Evolutionary conservation across 2,797 vertebrate genomes (phyloP).

Genomic region (Morelia viridis): DNA sequence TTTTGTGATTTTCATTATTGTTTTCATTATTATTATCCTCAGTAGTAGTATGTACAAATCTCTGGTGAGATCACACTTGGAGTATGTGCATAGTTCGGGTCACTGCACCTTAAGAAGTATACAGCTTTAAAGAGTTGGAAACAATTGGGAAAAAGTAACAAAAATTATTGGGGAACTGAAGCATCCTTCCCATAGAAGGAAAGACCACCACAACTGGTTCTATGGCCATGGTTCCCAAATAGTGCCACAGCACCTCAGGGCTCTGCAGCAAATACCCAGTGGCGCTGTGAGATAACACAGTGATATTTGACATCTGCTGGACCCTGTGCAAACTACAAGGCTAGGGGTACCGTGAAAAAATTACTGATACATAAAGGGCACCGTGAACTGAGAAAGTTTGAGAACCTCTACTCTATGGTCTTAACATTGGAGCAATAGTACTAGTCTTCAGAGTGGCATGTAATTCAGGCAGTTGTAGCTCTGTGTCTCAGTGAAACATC

Average conservation of each 20-base stretch:
- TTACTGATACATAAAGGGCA: neutral
- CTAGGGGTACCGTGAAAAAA: neutral
- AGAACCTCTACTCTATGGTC: neutral
- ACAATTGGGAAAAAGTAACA: neutral
- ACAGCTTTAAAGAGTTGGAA: neutral
- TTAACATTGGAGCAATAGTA: neutral
- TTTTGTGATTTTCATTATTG: too few species aligned
- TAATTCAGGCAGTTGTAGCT: neutral
- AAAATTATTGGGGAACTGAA: neutral
- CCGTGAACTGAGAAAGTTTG: neutral
- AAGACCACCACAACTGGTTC: neutral
- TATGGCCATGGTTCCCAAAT: too few species aligned
- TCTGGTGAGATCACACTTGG: neutral
- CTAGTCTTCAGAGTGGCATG: neutral
- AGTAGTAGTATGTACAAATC: neutral
- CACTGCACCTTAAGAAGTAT: neutral
- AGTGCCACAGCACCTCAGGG: too few species aligned
- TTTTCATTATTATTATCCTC: neutral
- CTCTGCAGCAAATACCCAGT: neutral
- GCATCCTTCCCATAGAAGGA: neutral
- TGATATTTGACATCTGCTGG: neutral
- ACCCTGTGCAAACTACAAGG: neutral
- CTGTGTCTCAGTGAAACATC: neutral
- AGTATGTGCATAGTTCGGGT: neutral
- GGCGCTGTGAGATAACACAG: neutral